Evolutionary conservation across 1,140 invertebrate genomes (phyloP).

Genomic region (Heliconius eleuchia): DNA sequence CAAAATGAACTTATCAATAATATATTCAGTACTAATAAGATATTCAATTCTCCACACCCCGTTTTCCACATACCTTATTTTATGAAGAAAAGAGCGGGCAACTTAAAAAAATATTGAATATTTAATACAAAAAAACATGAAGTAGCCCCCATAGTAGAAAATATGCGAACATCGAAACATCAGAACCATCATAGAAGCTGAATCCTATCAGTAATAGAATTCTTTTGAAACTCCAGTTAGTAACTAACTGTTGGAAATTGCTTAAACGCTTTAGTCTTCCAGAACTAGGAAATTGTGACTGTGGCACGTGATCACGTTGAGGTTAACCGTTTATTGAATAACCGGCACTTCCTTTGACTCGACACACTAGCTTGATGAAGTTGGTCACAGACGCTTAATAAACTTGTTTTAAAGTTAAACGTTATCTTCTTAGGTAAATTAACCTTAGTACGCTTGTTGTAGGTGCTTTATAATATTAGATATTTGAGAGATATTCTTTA

Average conservation of each 20-base stretch:
- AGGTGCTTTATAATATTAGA: too few relatives aligned
- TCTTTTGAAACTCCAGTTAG: conserved; percentile 1
- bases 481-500: too few relatives aligned
- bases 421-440: neutral
- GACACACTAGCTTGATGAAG: neutral
- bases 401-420: conserved; percentile 6
- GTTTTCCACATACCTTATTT: too few relatives aligned
- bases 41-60: too few relatives aligned
- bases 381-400: conserved; percentile 4
- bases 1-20: too few relatives aligned
- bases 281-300: conserved; percentile 15
- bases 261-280: neutral
- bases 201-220: neutral
- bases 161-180: too few relatives aligned
- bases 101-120: too few relatives aligned
- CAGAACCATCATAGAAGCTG: neutral
- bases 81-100: too few relatives aligned
- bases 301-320: conserved; percentile 18
- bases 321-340: conserved; percentile 25
- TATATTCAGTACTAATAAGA: too few relatives aligned
- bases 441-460: neutral
- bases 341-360: conserved; percentile 20
- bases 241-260: conserved; percentile 14
- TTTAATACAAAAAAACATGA: too few relatives aligned
- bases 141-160: too few relatives aligned